Evolutionary conservation across 2,888 invertebrate species (phyloP).

Genomic region (Brachyptera putata): DNA sequence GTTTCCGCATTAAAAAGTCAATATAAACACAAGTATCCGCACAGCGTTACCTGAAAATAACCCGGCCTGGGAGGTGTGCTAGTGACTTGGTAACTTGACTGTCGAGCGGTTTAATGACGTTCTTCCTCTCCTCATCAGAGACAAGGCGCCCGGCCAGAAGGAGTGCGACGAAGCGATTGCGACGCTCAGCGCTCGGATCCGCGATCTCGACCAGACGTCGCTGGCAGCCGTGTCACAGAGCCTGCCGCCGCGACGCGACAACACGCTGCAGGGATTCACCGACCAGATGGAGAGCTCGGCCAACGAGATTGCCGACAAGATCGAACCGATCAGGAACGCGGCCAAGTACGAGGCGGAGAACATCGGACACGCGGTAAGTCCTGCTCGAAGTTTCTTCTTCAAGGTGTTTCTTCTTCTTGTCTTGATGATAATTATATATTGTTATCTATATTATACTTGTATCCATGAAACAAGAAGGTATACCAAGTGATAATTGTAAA

Average conservation of each 20-base stretch:
- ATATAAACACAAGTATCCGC: too few species aligned
- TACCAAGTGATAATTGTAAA: too few species aligned
- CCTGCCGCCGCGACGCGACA: slow-evolving; percentile 62
- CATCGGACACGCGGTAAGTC: slow-evolving; percentile 78
- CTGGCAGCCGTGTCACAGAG: slow-evolving; percentile 84
- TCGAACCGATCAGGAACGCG: slow-evolving; percentile 79
- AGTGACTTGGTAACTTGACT: too few species aligned
- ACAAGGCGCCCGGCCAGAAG: slow-evolving; percentile 92
- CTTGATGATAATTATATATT: not conserved
- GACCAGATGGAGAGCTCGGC: slow-evolving; percentile 77
- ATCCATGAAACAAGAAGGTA: too few species aligned
- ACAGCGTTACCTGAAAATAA: too few species aligned
- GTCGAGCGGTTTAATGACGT: too few species aligned
- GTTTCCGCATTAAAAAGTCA: too few species aligned
- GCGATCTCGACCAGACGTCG: slow-evolving; percentile 81
- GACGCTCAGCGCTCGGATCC: slow-evolving; percentile 66
- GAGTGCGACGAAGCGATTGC: slow-evolving; percentile 87
- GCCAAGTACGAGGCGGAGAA: slow-evolving; percentile 90
- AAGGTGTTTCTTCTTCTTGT: too few species aligned
- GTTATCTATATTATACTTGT: too few species aligned
- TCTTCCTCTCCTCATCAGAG: too few species aligned
- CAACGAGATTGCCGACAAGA: slow-evolving; percentile 74
- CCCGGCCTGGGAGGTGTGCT: too few species aligned
- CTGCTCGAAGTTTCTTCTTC: not conserved
- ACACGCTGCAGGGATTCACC: slow-evolving; percentile 68